A percentile compares a stretch with the other conserved stretches of the same genome.
phyloP scores from a whole-genome alignment of 2,797 vertebrate genomes.

The Apodemus agrarius region DNA sequence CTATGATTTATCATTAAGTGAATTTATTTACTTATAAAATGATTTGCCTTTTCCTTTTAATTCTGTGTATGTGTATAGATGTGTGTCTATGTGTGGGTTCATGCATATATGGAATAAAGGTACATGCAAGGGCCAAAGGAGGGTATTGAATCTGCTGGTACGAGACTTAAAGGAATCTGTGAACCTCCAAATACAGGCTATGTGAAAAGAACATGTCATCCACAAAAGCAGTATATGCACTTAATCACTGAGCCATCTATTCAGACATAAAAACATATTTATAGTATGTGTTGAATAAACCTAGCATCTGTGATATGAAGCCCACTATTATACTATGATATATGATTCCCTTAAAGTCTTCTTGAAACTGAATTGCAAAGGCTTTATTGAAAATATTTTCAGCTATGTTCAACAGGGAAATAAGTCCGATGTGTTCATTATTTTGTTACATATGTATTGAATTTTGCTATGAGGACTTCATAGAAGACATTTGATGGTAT shows the following conservation, averaged over 20 bases:
- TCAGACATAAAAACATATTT: background rate
- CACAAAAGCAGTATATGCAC: background rate
- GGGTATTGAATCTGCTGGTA: no score
- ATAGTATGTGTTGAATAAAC: background rate
- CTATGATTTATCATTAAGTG: background rate
- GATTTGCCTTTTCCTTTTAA: background rate
- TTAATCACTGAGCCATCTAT: background rate
- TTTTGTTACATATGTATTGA: background rate
- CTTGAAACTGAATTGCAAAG: background rate
- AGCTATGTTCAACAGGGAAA: background rate
- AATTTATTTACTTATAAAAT: background rate
- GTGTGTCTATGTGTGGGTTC: background rate
- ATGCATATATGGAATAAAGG: no score
- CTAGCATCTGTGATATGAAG: background rate
- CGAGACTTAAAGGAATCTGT: background rate
- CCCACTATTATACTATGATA: background rate
- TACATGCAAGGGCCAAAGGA: background rate
- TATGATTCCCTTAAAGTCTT: background rate
- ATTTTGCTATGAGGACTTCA: background rate
- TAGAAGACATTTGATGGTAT: background rate
- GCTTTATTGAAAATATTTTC: background rate
- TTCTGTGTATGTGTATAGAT: background rate
- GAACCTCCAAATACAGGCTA: background rate
- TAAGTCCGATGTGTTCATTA: background rate
- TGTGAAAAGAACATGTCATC: background rate